A percentile compares a stretch with the other conserved stretches of the same genome.
phyloP scores from a whole-genome alignment of 1,140 invertebrate species.

The Cardiocondyla obscurior region DNA sequence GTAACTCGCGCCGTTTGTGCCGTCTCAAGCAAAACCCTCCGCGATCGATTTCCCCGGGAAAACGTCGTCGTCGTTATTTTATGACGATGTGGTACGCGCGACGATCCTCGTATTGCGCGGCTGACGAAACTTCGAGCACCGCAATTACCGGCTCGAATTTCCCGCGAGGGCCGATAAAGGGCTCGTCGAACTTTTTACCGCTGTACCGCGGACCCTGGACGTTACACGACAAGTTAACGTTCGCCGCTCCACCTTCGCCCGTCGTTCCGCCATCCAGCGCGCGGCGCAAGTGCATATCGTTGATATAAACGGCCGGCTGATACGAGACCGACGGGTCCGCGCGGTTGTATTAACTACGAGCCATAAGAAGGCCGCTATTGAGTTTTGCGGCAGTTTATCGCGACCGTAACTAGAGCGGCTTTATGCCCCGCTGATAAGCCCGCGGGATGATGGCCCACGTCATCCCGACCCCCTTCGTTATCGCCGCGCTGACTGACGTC shows the following conservation, averaged over 20 bases:
- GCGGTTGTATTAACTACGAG: slow-evolving; percentile 3
- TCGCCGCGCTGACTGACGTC: neutral
- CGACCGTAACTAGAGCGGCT: slow-evolving; percentile 22
- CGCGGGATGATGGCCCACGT: neutral
- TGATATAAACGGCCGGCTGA: slow-evolving; percentile 24
- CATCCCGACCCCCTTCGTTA: neutral
- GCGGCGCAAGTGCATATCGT: slow-evolving; percentile 22
- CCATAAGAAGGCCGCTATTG: slow-evolving; percentile 37
- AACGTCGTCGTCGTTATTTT: neutral
- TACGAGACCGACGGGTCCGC: slow-evolving; percentile 12
- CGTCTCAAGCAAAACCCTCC: neutral
- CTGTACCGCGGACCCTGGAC: slow-evolving; percentile 8
- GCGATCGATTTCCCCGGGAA: neutral
- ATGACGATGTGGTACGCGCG: neutral
- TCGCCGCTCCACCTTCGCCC: neutral
- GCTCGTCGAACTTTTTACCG: slow-evolving; percentile 27
- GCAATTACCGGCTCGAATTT: slow-evolving; percentile 40
- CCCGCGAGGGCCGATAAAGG: slow-evolving; percentile 33
- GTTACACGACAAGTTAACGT: slow-evolving; percentile 19
- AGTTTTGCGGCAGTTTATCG: slow-evolving; percentile 59
- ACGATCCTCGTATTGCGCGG: neutral
- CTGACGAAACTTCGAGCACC: slow-evolving; percentile 16
- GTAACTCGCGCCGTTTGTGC: neutral
- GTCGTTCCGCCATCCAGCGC: neutral
- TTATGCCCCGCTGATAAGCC: slow-evolving; percentile 54